Evolutionary conservation across 2,113 vertebrate species (phyloP), one percentile per base, ranked within the genome.

Genomic region (Dromas ardeola): DNA sequence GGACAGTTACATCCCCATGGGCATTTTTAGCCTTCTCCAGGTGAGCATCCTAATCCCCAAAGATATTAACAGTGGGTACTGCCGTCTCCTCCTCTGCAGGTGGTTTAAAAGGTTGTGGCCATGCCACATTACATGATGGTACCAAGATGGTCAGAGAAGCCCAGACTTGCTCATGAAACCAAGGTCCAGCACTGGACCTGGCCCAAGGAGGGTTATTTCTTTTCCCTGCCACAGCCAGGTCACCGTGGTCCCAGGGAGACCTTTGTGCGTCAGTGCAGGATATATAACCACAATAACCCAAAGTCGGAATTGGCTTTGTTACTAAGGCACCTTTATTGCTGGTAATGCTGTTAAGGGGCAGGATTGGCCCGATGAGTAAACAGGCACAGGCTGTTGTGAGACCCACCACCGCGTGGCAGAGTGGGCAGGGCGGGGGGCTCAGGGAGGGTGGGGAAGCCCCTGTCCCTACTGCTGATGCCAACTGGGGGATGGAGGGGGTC

Each of bases 321-420:
- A 42, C 88, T 40, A 36, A 96, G 93, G 91, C 91, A 94, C 80
- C 70, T 97, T 97, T 97, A 96, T 97, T 97, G 95, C 89, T 94
- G 93, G 86, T 53, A 94, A 84, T 74, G 91, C 88, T 94, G 88
- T 47, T 16, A 23, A 84, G 65, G 63, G 84, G 38, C 86, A 96
- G 86, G 78, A 65, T 21, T 5, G 4, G 49, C 72, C 67, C 2
- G 1, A 34, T 8, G 59, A 50, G 55, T 22, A 27, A 78, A 81
- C 5, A 47, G 34, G 34, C 23, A 40, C 53, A 26, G 49, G 50
- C 8, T 83, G 71, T 5, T 25, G 34, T 9, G 6, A 93, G 74
- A 38, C 18, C 26, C 34, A 45, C 45, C 7, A 4, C 52, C 6
- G 11, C 1, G 1, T 5, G 3, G 32, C 76, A 73, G n/a, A 50